Conservation (phyloP, 2,888 invertebrate species). For the Hyposoter dolosus region DNA sequence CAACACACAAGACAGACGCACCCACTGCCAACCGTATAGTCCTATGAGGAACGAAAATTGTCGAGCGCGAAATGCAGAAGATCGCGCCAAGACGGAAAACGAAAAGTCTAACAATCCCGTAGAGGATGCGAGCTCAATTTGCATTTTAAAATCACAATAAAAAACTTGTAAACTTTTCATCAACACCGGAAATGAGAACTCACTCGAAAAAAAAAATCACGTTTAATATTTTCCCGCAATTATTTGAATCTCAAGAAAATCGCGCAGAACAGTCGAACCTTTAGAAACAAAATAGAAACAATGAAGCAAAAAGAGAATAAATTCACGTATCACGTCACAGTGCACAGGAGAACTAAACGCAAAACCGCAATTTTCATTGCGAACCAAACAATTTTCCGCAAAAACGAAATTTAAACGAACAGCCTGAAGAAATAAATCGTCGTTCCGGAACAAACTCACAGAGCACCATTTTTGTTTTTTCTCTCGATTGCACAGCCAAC, state of each 20-base stretch:
- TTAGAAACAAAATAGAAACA: background rate
- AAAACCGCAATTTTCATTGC: slow-evolving; percentile 5
- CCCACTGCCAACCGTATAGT: background rate
- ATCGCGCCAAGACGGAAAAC: background rate
- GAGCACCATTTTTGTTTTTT: slow-evolving; percentile 29
- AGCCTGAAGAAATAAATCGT: background rate
- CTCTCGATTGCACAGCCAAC: slow-evolving; percentile 47
- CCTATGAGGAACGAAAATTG: background rate
- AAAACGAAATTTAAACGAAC: background rate
- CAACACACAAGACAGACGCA: slow-evolving; percentile 13
- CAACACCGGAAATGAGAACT: slow-evolving; percentile 35
- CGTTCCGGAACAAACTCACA: slow-evolving; percentile 51
- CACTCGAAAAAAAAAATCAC: slow-evolving; percentile 15
- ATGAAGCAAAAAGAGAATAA: background rate
- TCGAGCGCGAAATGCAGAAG: background rate
- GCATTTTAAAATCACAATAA: background rate
- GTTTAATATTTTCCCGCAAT: background rate
- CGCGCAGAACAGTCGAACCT: background rate
- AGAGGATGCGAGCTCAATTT: background rate
- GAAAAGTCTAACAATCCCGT: slow-evolving; percentile 1
- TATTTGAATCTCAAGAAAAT: background rate
- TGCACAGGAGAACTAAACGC: slow-evolving; percentile 4
- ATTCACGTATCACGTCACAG: background rate
- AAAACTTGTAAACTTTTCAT: slow-evolving; percentile 41
- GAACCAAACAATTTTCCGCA: background rate